Base-by-base conservation (phyloP, 2,797 vertebrate species). In the Tangara arthus region DNA sequence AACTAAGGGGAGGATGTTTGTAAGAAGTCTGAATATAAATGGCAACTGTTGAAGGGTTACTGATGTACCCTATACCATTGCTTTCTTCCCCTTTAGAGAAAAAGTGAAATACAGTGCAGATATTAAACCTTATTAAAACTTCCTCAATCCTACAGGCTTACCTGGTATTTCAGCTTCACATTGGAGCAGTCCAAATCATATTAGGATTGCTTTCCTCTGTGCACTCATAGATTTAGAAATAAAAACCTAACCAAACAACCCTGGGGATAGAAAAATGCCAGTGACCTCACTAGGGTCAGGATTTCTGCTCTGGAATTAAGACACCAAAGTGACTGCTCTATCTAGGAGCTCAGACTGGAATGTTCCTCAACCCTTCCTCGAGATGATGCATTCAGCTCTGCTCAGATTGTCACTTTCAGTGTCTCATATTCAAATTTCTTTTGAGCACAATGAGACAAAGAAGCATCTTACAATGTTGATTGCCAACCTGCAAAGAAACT, bases 401-500 rank as follows among this genome's bases (percentile, higher is more conserved):
- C 65, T 59, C 35, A 92, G 61, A 46, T 28, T 76, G 75, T 72
- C 87, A 53, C 63, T 30, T 86, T 84, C 70, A 42, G 32, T 46
- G 47, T 56, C 61, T 81, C 72, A 85, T 59, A 78, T 83, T 68
- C 71, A 80, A 27, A 80, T 86, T 83, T 86, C 13, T 42, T 70
- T 41, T 35, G 61, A 86, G 55, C 63, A 57, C 70, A 89, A 92
- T 59, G 72, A 88, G 59, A 83, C n/a, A 83, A 70, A 73, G 66
- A 55, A 55, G 41, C 27, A 28, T 68, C 39, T 78, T 65, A 59
- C 34, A 83, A n/a, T 28, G 19, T 37, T 53, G 61, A 61, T 71
- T 78, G 39, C 52, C 72, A 86, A 20, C 39, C 39, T 66, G 79
- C 28, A 32, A 72, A 78, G 63, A 56, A 78, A 27, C 26, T 23